phyloP scores from a whole-genome alignment of 2,888 invertebrate genomes.

The Drosophila setosimentum region DNA sequence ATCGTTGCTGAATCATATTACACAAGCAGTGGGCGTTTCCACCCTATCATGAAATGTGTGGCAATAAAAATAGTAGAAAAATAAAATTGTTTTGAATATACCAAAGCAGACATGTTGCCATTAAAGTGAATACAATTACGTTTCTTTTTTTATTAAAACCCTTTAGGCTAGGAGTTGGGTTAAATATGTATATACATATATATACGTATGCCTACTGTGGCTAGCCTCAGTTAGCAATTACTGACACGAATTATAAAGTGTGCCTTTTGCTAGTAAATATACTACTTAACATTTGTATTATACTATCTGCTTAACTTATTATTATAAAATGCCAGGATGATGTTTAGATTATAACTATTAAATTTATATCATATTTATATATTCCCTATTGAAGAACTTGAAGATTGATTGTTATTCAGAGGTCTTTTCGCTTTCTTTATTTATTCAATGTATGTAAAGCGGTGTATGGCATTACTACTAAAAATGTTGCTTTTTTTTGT shows the following conservation, averaged over 20 bases:
- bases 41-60: not conserved
- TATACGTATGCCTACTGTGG: no score
- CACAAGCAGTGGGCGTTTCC: not conserved
- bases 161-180: no score
- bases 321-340: not conserved
- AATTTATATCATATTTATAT: not conserved
- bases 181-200: no score
- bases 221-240: not conserved
- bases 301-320: not conserved
- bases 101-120: not conserved
- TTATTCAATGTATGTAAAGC: no score
- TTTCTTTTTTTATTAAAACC: no score
- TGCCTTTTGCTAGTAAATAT: not conserved
- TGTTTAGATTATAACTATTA: no score
- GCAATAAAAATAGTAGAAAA: not conserved
- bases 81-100: no score
- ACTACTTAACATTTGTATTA: not conserved
- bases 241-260: not conserved
- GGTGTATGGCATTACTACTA: not conserved
- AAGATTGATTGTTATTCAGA: not conserved
- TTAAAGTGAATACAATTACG: no score
- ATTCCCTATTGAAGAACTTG: not conserved
- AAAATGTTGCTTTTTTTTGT: not conserved
- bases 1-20: not conserved
- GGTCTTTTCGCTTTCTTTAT: not conserved